Conservation (phyloP, 2,888 invertebrate genomes). For the Xiphydria camelus region DNA sequence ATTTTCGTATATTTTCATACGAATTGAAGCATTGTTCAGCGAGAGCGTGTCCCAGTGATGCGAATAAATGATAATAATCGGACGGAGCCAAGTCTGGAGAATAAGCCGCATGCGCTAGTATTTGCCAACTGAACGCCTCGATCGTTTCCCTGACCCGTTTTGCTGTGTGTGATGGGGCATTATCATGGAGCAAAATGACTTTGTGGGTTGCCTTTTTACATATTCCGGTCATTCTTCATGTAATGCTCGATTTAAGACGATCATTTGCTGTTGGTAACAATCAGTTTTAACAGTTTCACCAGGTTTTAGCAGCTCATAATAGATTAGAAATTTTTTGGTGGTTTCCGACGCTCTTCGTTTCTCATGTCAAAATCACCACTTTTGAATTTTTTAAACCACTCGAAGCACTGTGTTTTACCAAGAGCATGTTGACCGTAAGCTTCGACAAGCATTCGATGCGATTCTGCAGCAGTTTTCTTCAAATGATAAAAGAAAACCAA, state of each 20-base stretch:
- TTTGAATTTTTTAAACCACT: constrained; percentile 20
- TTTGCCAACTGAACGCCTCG: constrained; percentile 19
- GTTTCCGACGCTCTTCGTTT: constrained; percentile 18
- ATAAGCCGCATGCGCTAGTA: constrained; percentile 22
- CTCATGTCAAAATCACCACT: constrained; percentile 21
- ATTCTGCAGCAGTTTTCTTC: constrained; percentile 22
- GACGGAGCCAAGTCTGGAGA: constrained; percentile 27
- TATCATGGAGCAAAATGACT: constrained; percentile 24
- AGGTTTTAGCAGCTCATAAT: constrained; percentile 24
- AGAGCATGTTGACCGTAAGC: constrained; percentile 13
- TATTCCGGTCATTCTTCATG: constrained; percentile 24
- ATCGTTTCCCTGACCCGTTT: constrained; percentile 22
- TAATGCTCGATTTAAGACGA: constrained; percentile 14
- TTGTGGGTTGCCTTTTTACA: constrained; percentile 18
- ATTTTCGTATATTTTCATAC: constrained; percentile 16
- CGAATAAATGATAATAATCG: constrained; percentile 26
- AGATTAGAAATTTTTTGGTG: constrained; percentile 13
- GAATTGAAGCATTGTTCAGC: constrained; percentile 20
- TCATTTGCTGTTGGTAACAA: constrained; percentile 22
- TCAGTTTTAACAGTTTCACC: constrained; percentile 22
- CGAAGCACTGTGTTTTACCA: not conserved
- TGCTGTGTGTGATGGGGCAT: constrained; percentile 17
- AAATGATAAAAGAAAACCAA: constrained; percentile 24
- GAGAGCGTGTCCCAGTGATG: constrained; percentile 22
- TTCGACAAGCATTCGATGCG: constrained; percentile 1